phyloP scores from a whole-genome alignment of 2,888 invertebrate species.

The Ochlodes sylvanus region DNA sequence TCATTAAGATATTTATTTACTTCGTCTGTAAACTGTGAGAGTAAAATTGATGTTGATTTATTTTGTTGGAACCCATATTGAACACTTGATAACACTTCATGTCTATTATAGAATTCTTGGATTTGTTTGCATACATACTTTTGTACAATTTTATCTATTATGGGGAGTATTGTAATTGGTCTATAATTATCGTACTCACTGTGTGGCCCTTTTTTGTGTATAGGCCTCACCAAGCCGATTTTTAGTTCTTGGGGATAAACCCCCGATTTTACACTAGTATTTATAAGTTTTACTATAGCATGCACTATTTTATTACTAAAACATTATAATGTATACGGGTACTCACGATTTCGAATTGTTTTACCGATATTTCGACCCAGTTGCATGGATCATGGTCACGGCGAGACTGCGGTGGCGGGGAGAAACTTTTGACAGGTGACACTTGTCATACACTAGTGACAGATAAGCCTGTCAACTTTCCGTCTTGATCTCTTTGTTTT shows the following conservation, averaged over 20 bases:
- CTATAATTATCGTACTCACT: slow-evolving; percentile 36
- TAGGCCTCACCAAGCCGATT: slow-evolving; percentile 39
- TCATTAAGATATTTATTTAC: slow-evolving; percentile 35
- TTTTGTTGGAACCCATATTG: slow-evolving; percentile 2
- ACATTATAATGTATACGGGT: no score
- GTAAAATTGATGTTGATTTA: slow-evolving; percentile 43
- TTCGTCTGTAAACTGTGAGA: slow-evolving; percentile 28
- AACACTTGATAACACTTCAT: slow-evolving; percentile 8
- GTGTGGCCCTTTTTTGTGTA: slow-evolving; percentile 37
- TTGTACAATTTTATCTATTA: slow-evolving; percentile 38
- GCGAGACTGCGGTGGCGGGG: no score
- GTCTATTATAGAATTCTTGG: slow-evolving; percentile 23
- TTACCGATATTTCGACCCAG: no score
- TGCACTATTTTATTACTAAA: slow-evolving; percentile 18
- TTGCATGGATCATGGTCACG: no score
- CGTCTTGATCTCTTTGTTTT: no score
- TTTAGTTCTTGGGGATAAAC: slow-evolving; percentile 39
- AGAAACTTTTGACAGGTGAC: no score
- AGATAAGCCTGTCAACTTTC: no score
- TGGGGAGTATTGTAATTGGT: slow-evolving; percentile 41
- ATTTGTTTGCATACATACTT: slow-evolving; percentile 35
- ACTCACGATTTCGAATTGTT: no score
- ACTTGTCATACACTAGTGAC: no score
- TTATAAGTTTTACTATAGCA: slow-evolving; percentile 36
- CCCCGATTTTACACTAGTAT: slow-evolving; percentile 22